Conservation (phyloP, 2,888 invertebrate species). For the Unio pictorum region DNA sequence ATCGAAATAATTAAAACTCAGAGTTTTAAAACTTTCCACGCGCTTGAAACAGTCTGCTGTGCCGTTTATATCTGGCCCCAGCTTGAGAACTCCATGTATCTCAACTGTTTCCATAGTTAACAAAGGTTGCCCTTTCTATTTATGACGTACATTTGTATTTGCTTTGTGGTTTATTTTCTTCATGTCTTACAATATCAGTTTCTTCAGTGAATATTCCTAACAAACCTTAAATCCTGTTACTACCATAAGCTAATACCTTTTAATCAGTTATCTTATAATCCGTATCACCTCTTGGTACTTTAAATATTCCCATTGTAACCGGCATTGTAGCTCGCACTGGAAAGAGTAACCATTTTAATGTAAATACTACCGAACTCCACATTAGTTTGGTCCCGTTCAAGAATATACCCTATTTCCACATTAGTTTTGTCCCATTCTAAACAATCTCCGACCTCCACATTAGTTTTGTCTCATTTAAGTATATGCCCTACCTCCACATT, state of each 20-base stretch:
- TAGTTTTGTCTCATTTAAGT: too few relatives aligned
- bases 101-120: constrained; percentile 4
- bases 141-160: background rate
- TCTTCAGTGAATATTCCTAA: too few relatives aligned
- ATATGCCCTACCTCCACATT: too few relatives aligned
- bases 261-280: constrained; percentile 5
- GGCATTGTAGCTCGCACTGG: constrained; percentile 3
- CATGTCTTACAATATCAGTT: background rate
- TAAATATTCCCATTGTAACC: background rate
- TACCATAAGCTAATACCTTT: constrained; percentile 8
- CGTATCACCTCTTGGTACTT: background rate
- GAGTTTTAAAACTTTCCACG: too few relatives aligned
- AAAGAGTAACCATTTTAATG: background rate
- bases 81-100: background rate
- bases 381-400: too few relatives aligned
- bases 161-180: too few relatives aligned
- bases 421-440: too few relatives aligned
- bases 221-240: background rate
- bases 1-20: background rate
- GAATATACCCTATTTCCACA: background rate
- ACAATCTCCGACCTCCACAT: too few relatives aligned
- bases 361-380: background rate
- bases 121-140: constrained; percentile 4
- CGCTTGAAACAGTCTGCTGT: too few relatives aligned
- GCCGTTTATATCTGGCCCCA: background rate